Conservation (phyloP, 2,888 invertebrate genomes). For the Drosophila parthenogenetica region DNA sequence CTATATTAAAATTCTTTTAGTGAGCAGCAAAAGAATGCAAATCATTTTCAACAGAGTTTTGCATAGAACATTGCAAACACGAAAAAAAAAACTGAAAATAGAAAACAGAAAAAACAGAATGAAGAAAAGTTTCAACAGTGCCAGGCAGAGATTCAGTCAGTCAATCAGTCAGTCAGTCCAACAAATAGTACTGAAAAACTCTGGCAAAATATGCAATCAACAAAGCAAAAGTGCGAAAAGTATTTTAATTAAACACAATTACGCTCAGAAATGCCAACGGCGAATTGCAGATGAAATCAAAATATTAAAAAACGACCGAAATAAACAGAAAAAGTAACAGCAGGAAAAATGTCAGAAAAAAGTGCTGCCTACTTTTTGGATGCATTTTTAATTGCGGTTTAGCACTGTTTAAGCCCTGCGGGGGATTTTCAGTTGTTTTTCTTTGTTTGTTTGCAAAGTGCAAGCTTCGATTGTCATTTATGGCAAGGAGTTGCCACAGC, state of each 20-base stretch:
- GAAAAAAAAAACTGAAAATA: slow-evolving; percentile 2
- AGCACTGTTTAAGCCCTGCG: neutral
- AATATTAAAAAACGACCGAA: neutral
- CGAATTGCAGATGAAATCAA: slow-evolving; percentile 15
- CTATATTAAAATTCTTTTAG: slow-evolving; percentile 63
- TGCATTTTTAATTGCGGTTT: slow-evolving; percentile 48
- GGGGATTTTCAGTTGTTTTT: slow-evolving; percentile 15
- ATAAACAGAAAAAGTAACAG: neutral
- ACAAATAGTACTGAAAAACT: slow-evolving; percentile 26
- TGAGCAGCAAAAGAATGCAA: slow-evolving; percentile 52
- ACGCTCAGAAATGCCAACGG: slow-evolving; percentile 49
- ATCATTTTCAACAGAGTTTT: slow-evolving; percentile 39
- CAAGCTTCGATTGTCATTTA: slow-evolving; percentile 73
- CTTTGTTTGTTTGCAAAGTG: slow-evolving; percentile 15
- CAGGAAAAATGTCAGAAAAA: slow-evolving; percentile 1
- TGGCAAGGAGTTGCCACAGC: slow-evolving; percentile 16
- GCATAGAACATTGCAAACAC: slow-evolving; percentile 22
- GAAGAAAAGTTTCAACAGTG: slow-evolving; percentile 42
- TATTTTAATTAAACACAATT: slow-evolving; percentile 78
- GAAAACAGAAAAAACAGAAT: neutral
- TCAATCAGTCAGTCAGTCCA: slow-evolving; percentile 47
- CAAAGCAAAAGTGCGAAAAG: slow-evolving; percentile 59
- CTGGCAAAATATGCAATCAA: slow-evolving; percentile 50
- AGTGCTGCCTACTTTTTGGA: slow-evolving; percentile 42
- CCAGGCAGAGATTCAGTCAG: slow-evolving; percentile 30